Percentiles rank a stretch among this genome's conserved stretches.
Evolutionary conservation across 2,797 vertebrate genomes (phyloP).

Genomic region (Ctenosaura bakeri): DNA sequence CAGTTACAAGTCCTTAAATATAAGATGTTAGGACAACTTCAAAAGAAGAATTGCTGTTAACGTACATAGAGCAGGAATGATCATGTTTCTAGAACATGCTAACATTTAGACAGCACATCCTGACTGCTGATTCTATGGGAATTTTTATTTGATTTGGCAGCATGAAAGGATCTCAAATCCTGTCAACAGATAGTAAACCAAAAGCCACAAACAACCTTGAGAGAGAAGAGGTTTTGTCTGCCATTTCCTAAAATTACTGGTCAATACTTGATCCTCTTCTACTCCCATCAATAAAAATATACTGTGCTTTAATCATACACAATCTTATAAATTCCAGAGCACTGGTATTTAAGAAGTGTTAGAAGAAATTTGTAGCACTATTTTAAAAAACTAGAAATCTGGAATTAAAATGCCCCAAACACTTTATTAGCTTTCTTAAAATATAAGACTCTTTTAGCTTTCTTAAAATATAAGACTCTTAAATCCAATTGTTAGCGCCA

Average conservation of each 20-base stretch:
- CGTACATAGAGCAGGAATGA: conserved; percentile 2
- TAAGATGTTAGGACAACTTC: conserved; percentile 18
- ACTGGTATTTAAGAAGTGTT: neutral
- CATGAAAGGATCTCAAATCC: neutral
- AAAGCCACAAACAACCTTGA: neutral
- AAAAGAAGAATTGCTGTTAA: neutral
- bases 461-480: neutral
- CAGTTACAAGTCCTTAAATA: conserved; percentile 18
- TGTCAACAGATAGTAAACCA: neutral
- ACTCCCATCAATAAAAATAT: neutral
- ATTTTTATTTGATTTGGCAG: conserved; percentile 18
- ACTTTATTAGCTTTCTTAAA: neutral
- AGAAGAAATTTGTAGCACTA: neutral
- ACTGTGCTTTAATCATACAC: conserved; percentile 3
- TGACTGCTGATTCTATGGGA: conserved; percentile 5
- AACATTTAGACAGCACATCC: neutral
- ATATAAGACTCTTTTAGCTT: neutral
- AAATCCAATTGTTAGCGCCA: neutral
- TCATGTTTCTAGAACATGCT: conserved; percentile 13
- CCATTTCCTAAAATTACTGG: neutral
- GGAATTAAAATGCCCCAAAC: neutral
- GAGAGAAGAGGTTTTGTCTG: neutral
- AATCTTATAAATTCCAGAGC: neutral
- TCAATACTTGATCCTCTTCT: neutral
- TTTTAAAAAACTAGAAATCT: conserved; percentile 3